phyloP scores from a whole-genome alignment of 2,888 invertebrate genomes.

The Temnothorax ravouxi region DNA sequence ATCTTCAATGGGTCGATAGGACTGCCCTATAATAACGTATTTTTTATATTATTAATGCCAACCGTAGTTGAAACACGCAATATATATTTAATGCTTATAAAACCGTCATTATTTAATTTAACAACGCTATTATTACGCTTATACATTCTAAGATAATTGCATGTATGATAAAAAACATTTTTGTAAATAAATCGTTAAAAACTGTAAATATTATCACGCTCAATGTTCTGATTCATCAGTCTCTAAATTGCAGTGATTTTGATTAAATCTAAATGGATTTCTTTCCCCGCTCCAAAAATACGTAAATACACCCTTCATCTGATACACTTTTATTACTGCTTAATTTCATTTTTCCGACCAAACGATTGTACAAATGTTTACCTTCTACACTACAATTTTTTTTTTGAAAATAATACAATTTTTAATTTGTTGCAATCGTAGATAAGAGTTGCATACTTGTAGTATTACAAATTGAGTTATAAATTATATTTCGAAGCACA shows the following conservation, averaged over 20 bases:
- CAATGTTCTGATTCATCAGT: neutral
- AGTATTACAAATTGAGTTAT: neutral
- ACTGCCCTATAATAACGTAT: neutral
- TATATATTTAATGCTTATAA: neutral
- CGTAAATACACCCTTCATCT: neutral
- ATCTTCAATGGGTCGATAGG: neutral
- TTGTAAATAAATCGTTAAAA: neutral
- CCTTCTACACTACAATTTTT: neutral
- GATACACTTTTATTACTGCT: neutral
- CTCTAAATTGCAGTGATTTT: neutral
- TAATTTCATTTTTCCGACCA: neutral
- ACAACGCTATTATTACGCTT: conserved; percentile 6
- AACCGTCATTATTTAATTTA: neutral
- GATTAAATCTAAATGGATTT: neutral
- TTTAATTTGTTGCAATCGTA: neutral
- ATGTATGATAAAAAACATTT: neutral
- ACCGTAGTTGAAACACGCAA: neutral
- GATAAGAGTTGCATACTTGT: neutral
- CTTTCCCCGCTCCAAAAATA: neutral
- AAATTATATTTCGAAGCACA: neutral
- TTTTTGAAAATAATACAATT: neutral
- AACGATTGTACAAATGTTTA: neutral
- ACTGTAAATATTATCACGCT: neutral
- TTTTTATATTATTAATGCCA: neutral
- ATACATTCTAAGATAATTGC: neutral